Evolutionary conservation across 2,113 vertebrate species (phyloP).

Genomic region (Callionymus lyra): DNA sequence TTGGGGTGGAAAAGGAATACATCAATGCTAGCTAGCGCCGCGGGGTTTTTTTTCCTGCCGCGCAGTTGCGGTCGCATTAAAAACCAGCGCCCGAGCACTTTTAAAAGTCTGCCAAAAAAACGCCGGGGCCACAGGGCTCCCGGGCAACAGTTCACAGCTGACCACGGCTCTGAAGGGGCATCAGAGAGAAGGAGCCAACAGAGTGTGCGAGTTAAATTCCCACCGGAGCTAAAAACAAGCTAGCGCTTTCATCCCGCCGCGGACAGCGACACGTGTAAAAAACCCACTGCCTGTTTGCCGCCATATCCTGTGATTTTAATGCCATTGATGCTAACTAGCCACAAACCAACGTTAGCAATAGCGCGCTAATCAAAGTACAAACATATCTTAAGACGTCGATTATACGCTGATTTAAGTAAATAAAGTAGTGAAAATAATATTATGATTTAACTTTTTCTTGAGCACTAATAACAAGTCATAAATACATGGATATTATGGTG

Average conservation of each 20-base stretch:
- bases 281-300: conserved; percentile 39
- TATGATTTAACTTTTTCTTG: too few species aligned
- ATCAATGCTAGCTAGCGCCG: too few species aligned
- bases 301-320: neutral
- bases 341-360: too few species aligned
- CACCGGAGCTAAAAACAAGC: conserved; percentile 57
- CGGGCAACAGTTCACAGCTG: conserved; percentile 56
- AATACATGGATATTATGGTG: neutral
- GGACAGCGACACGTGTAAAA: conserved; percentile 25
- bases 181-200: conserved; percentile 43
- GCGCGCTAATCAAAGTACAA: neutral
- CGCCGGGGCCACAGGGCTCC: conserved; percentile 48
- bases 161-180: conserved; percentile 50
- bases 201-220: conserved; percentile 61
- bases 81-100: conserved; percentile 39
- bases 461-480: too few species aligned
- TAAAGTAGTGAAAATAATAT: too few species aligned
- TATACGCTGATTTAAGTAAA: neutral
- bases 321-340: too few species aligned
- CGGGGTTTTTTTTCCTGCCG: too few species aligned
- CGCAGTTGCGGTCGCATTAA: conserved; percentile 47
- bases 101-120: conserved; percentile 53
- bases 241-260: conserved; percentile 37
- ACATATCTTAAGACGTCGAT: neutral
- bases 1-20: too few species aligned